Conservation (phyloP, 2,888 invertebrate genomes). For the Nasonia oneida region DNA sequence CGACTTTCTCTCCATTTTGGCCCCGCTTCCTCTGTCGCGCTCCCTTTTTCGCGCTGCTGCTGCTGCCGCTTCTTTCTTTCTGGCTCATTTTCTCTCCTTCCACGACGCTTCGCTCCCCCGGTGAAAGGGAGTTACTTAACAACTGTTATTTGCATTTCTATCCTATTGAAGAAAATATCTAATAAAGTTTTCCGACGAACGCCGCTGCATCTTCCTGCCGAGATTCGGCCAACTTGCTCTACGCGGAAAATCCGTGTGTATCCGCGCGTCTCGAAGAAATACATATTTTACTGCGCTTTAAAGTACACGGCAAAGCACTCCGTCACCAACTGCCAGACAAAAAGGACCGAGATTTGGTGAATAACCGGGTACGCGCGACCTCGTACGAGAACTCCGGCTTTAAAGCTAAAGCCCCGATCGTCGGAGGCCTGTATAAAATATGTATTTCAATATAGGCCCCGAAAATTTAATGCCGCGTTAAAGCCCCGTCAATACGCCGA, state of each 20-base stretch:
- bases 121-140: constrained; percentile 71
- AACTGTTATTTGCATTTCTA: constrained; percentile 76
- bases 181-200: constrained; percentile 70
- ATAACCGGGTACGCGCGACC: constrained; percentile 23
- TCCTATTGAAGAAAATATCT: constrained; percentile 76
- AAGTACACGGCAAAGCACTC: constrained; percentile 31
- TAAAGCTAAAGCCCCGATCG: constrained; percentile 65
- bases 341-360: constrained; percentile 28
- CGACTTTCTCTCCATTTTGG: constrained; percentile 64
- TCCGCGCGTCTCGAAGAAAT: constrained; percentile 7
- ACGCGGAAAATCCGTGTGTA: not conserved
- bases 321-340: constrained; percentile 4
- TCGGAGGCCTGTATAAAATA: constrained; percentile 72
- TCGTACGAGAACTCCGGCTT: constrained; percentile 36
- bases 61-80: constrained; percentile 46
- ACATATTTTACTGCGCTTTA: constrained; percentile 47
- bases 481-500: constrained; percentile 72
- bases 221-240: constrained; percentile 1
- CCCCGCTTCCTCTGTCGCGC: constrained; percentile 46
- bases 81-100: constrained; percentile 53
- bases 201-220: constrained; percentile 28
- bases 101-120: constrained; percentile 63
- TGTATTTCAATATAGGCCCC: constrained; percentile 74
- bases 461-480: constrained; percentile 74
- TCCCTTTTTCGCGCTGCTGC: constrained; percentile 36